Percentiles rank a stretch among this genome's conserved stretches.
Evolutionary conservation across 2,797 vertebrate genomes (phyloP).

Genomic region (Notolabrus celidotus): DNA sequence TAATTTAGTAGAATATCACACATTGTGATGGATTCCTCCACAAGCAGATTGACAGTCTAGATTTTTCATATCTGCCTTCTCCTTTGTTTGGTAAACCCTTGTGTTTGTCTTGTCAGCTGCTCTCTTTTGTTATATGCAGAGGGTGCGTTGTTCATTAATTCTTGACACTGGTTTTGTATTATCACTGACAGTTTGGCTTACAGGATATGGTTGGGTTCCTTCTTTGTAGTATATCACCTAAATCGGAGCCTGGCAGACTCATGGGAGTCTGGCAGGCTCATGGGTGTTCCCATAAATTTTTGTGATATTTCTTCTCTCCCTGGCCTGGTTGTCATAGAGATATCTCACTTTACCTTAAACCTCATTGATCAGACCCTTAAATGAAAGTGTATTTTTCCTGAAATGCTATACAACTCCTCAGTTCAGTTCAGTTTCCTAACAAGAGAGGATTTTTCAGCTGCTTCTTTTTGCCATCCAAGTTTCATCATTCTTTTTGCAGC

Average conservation of each 20-base stretch:
- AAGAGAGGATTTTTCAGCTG: not conserved
- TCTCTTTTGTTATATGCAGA: not conserved
- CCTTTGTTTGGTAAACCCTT: conserved; percentile 15
- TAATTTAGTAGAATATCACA: not conserved
- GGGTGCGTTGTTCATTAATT: conserved; percentile 6
- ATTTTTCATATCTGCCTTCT: conserved; percentile 16
- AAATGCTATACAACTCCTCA: conserved; percentile 4
- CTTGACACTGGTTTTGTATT: conserved; percentile 21
- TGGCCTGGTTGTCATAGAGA: conserved; percentile 36
- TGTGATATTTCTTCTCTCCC: conserved; percentile 42
- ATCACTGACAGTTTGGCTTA: conserved; percentile 12
- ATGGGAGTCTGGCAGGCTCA: conserved; percentile 42
- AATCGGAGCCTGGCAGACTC: conserved; percentile 47
- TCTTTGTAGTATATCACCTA: conserved; percentile 55
- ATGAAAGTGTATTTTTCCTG: conserved; percentile 29
- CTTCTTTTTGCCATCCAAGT: not conserved
- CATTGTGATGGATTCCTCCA: conserved; percentile 17
- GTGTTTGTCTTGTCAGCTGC: conserved; percentile 10
- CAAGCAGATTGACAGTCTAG: conserved; percentile 6
- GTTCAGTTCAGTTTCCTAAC: not conserved
- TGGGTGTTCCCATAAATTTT: conserved; percentile 49
- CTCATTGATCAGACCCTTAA: conserved; percentile 29
- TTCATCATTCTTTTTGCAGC: conserved; percentile 10
- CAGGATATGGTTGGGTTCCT: conserved; percentile 17
- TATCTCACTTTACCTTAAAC: conserved; percentile 45